These are phyloP conservation scores for Pseudomyrmex dendroicus DNA, from an alignment of 1,140 invertebrate species.

Conservation along the genomic window DNA sequence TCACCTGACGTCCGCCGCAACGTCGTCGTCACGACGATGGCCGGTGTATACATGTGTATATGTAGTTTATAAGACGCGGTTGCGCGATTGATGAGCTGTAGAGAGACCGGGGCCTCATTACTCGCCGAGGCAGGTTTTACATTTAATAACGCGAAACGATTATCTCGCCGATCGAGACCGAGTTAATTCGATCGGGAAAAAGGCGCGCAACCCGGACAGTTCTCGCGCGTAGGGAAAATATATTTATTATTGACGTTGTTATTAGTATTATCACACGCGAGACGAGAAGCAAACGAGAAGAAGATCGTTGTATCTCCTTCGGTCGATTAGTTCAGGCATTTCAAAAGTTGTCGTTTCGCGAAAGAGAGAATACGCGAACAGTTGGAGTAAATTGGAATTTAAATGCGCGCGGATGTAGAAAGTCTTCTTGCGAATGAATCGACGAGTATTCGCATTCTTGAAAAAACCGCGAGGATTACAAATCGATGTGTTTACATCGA, in stretches of 20 bases:
- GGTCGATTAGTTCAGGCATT: background rate
- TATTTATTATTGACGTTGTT: constrained; percentile 57
- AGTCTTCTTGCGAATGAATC: too few relatives aligned
- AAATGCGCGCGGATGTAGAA: too few relatives aligned
- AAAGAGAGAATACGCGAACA: too few relatives aligned
- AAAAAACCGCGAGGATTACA: too few relatives aligned
- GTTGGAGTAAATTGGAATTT: too few relatives aligned
- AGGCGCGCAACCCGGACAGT: constrained; percentile 50
- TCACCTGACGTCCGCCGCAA: background rate
- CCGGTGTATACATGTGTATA: constrained; percentile 3
- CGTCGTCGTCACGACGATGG: constrained; percentile 17
- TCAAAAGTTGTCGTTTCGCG: too few relatives aligned
- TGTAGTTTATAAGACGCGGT: constrained; percentile 12
- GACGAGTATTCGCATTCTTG: too few relatives aligned
- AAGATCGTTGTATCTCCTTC: background rate
- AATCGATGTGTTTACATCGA: too few relatives aligned
- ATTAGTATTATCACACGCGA: constrained; percentile 46
- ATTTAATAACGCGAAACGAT: constrained; percentile 68
- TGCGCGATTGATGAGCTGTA: constrained; percentile 62
- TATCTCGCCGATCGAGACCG: constrained; percentile 57
- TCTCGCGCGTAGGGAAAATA: constrained; percentile 47
- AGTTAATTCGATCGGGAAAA: constrained; percentile 67
- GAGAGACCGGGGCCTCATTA: constrained; percentile 58
- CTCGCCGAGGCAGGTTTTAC: constrained; percentile 63
- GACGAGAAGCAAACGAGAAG: constrained; percentile 36